Conservation (phyloP, 2,797 vertebrate species). For the Hoplostethus atlanticus region DNA sequence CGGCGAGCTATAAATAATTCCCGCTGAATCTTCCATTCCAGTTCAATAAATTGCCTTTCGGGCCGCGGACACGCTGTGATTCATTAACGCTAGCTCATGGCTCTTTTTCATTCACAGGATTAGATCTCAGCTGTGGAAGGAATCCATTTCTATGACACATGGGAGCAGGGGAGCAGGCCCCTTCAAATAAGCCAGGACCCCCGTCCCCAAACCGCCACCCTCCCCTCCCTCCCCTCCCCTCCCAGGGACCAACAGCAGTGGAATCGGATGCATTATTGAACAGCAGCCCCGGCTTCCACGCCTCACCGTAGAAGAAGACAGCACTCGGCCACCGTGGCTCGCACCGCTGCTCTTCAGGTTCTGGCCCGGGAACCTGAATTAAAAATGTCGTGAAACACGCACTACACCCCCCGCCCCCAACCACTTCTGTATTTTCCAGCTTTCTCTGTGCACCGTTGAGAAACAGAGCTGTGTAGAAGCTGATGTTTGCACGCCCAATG, state of each 20-base stretch:
- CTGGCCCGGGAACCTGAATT: not conserved
- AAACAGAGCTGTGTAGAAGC: constrained; percentile 22
- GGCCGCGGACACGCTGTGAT: constrained; percentile 47
- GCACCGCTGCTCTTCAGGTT: constrained; percentile 20
- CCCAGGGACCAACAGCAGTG: constrained; percentile 41
- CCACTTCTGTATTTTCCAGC: constrained; percentile 1
- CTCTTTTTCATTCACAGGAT: constrained; percentile 45
- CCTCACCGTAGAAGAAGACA: constrained; percentile 48
- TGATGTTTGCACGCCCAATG: constrained; percentile 20
- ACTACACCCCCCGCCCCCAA: not conserved
- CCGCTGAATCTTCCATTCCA: constrained; percentile 44
- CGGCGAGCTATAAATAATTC: constrained; percentile 61
- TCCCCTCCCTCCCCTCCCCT: constrained; percentile 11
- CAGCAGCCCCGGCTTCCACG: constrained; percentile 67
- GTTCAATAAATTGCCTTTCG: constrained; percentile 63
- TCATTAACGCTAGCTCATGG: constrained; percentile 63
- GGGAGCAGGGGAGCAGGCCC: not conserved
- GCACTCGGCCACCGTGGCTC: constrained; percentile 29
- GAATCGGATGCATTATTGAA: constrained; percentile 76
- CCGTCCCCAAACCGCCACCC: constrained; percentile 13
- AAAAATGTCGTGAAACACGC: not conserved
- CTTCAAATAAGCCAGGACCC: constrained; percentile 27
- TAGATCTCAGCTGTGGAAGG: constrained; percentile 42
- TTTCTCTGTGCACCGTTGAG: constrained; percentile 30
- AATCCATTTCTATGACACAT: constrained; percentile 27